Conservation (phyloP, 1,140 invertebrate genomes). For the Drosophila rufa region DNA sequence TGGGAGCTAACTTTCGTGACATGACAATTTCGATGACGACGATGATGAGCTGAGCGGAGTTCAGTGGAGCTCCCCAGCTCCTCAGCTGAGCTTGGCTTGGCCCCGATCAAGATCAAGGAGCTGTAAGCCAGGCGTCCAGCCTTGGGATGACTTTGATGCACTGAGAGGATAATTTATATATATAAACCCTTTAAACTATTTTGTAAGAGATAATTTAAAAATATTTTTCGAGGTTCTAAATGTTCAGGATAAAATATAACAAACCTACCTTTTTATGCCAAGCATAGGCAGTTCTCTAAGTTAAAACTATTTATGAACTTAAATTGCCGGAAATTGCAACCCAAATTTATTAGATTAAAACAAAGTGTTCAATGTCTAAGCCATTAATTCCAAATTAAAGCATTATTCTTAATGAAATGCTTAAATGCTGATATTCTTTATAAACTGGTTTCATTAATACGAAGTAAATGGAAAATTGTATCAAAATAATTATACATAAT, state of each 20-base stretch:
- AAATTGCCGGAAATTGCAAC: background rate
- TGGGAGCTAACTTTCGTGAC: slow-evolving; percentile 80
- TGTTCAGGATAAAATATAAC: no score
- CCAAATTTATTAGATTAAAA: background rate
- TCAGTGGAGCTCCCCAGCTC: slow-evolving; percentile 13
- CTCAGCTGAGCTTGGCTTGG: background rate
- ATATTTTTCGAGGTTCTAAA: no score
- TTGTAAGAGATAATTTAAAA: no score
- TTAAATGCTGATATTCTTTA: background rate
- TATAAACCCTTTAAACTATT: no score
- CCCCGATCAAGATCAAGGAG: slow-evolving; percentile 73
- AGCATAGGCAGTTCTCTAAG: background rate
- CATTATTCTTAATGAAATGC: background rate
- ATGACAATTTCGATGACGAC: slow-evolving; percentile 81
- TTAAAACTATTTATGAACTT: background rate
- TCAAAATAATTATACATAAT: background rate
- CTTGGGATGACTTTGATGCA: slow-evolving; percentile 26
- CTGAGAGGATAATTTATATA: background rate
- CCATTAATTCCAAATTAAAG: background rate
- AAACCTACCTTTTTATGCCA: background rate
- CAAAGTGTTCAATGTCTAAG: background rate
- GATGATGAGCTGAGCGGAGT: slow-evolving; percentile 61
- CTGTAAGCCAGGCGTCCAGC: slow-evolving; percentile 22
- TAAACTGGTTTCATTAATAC: background rate
- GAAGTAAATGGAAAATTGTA: background rate